Evolutionary conservation across 2,888 invertebrate genomes (phyloP).

Genomic region (Tetanocera ferruginea): DNA sequence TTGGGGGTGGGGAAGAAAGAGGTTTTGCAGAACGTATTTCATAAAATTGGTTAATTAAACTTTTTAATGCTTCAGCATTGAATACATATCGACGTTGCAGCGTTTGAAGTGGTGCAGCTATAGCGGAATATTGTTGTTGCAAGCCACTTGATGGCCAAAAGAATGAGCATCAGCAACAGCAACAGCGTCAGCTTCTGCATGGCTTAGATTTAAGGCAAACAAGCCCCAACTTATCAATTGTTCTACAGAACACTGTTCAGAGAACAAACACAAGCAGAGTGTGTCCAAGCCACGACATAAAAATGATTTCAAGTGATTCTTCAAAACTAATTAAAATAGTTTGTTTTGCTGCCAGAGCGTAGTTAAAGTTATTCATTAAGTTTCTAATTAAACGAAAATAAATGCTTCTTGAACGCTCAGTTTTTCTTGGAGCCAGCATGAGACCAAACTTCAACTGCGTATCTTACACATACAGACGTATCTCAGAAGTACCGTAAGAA

Average conservation of each 20-base stretch:
- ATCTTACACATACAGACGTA: not conserved
- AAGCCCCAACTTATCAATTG: not conserved
- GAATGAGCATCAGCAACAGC: not conserved
- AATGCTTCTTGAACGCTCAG: not conserved
- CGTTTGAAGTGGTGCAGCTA: not conserved
- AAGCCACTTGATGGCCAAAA: no score
- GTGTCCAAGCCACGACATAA: not conserved
- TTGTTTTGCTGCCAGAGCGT: slow-evolving; percentile 17
- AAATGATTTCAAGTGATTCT: not conserved
- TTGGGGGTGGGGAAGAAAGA: not conserved
- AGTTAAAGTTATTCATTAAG: slow-evolving; percentile 21
- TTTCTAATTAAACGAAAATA: slow-evolving; percentile 30
- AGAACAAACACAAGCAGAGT: not conserved
- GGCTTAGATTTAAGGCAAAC: not conserved
- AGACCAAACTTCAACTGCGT: not conserved
- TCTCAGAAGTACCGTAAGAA: not conserved
- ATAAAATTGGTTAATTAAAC: slow-evolving; percentile 1
- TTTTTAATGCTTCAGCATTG: not conserved
- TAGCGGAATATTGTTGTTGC: not conserved
- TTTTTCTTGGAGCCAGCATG: not conserved
- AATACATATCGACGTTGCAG: not conserved
- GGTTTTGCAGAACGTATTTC: not conserved
- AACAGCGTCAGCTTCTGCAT: not conserved
- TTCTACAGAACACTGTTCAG: not conserved
- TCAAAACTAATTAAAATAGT: slow-evolving; percentile 12